Conservation (phyloP, 2,888 invertebrate species). For the Ypsolopha sequella region DNA sequence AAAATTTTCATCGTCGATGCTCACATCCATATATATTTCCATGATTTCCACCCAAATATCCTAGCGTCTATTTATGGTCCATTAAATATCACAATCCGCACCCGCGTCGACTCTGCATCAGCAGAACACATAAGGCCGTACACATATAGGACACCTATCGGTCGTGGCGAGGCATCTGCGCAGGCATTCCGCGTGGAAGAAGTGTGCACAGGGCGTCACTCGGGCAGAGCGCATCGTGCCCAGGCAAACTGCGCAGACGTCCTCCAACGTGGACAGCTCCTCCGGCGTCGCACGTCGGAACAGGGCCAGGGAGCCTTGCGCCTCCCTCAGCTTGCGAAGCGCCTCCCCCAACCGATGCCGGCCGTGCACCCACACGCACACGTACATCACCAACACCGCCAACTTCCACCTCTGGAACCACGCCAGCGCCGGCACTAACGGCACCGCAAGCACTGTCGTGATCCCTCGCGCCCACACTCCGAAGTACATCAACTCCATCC, state of each 20-base stretch:
- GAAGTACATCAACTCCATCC: conserved; percentile 78
- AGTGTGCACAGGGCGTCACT: conserved; percentile 83
- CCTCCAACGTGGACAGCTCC: conserved; percentile 78
- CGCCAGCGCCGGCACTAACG: conserved; percentile 69
- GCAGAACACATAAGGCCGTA: conserved; percentile 73
- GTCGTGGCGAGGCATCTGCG: conserved; percentile 78
- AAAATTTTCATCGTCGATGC: not conserved
- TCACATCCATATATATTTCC: not conserved
- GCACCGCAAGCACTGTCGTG: conserved; percentile 68
- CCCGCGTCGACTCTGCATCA: conserved; percentile 24
- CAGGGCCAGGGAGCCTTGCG: conserved; percentile 71
- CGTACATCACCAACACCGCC: conserved; percentile 70
- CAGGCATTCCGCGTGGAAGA: conserved; percentile 84
- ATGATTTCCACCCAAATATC: not conserved
- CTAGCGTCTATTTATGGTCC: not conserved
- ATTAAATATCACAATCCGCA: not conserved
- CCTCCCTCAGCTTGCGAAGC: conserved; percentile 64
- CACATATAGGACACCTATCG: conserved; percentile 81
- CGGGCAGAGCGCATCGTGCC: conserved; percentile 78
- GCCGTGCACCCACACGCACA: conserved; percentile 75
- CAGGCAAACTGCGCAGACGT: conserved; percentile 84
- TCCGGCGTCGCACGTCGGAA: conserved; percentile 75
- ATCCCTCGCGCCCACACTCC: conserved; percentile 74
- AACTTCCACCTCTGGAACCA: conserved; percentile 71
- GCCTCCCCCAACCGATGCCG: conserved; percentile 73